Evolutionary conservation across 2,113 vertebrate genomes (phyloP).

Genomic region (Thermophis baileyi): DNA sequence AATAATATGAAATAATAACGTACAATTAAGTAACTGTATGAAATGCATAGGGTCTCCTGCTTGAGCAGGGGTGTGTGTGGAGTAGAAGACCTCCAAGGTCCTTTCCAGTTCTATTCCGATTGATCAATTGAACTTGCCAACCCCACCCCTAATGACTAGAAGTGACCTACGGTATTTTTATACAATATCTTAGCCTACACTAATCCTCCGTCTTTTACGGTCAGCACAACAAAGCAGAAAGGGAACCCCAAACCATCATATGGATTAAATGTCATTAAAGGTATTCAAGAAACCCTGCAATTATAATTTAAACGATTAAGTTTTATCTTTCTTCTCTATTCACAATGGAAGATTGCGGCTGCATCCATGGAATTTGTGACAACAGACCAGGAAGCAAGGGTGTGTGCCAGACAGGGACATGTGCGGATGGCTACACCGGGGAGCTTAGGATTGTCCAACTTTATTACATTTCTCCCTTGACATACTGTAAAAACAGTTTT

Average conservation of each 20-base stretch:
- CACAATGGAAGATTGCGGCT: conserved; percentile 79
- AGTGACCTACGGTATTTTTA: not conserved
- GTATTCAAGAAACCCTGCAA: not conserved
- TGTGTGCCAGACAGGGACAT: conserved; percentile 80
- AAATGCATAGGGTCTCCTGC: not conserved
- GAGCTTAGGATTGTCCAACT: conserved; percentile 36
- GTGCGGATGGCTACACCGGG: conserved; percentile 78
- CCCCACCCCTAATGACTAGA: not conserved
- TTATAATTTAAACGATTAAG: not conserved
- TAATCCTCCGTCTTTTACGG: not conserved
- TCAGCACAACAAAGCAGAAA: not conserved
- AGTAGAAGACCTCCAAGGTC: not conserved
- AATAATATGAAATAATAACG: not conserved
- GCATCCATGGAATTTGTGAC: conserved; percentile 91
- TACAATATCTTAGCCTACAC: not conserved
- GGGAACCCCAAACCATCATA: not conserved
- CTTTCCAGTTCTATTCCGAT: not conserved
- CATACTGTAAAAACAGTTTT: not conserved
- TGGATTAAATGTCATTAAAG: not conserved
- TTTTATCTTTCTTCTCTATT: conserved; percentile 1
- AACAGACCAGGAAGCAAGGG: conserved; percentile 87
- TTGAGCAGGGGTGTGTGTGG: not conserved
- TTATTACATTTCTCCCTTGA: not conserved
- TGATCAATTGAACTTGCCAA: not conserved
- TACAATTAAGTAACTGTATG: not conserved